These are phyloP conservation scores for Pseudolaguvia tuberculata DNA, from an alignment of 2,113 vertebrate genomes.

Conservation along the genomic window DNA sequence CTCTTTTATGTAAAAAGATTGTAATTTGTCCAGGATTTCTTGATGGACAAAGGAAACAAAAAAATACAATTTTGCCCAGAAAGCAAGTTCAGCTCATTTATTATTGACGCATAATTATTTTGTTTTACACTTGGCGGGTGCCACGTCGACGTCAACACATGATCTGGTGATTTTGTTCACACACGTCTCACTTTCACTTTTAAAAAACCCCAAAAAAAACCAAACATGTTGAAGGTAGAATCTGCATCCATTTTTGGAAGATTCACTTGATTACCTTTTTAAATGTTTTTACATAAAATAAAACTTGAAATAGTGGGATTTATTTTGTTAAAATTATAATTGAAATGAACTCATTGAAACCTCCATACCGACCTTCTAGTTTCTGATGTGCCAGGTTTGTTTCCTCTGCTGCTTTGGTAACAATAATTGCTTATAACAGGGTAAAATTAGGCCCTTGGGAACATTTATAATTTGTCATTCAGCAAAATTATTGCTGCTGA, in stretches of 20 bases:
- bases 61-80: background rate
- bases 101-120: too few relatives aligned
- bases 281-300: slow-evolving; percentile 52
- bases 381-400: background rate
- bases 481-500: background rate
- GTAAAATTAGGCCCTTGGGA: slow-evolving; percentile 13
- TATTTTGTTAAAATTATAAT: slow-evolving; percentile 30
- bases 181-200: background rate
- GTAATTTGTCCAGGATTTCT: background rate
- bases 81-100: background rate
- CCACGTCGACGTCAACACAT: background rate
- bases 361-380: background rate
- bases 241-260: background rate
- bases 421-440: slow-evolving; percentile 45
- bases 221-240: background rate
- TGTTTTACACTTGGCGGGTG: background rate
- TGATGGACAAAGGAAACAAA: background rate
- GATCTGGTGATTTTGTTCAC: background rate
- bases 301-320: slow-evolving; percentile 2
- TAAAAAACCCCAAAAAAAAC: too few relatives aligned
- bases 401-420: slow-evolving; percentile 11
- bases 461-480: slow-evolving; percentile 9
- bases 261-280: slow-evolving; percentile 29
- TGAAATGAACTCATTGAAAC: slow-evolving; percentile 41
- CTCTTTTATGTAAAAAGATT: too few relatives aligned